phyloP scores from a whole-genome alignment of 2,797 vertebrate genomes.

The Brachyrhaphis roseni region DNA sequence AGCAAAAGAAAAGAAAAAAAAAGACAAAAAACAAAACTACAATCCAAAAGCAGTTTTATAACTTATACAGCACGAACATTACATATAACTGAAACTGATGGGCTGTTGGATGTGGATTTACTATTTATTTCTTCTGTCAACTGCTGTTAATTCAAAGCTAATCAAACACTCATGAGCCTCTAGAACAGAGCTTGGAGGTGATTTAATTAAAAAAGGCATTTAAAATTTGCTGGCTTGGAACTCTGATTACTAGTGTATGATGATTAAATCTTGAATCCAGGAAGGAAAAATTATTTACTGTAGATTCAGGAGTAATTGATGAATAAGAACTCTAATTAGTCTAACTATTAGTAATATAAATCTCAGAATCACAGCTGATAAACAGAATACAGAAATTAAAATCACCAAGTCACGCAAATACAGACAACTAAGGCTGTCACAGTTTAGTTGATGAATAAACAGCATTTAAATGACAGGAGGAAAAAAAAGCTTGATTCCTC shows the following conservation, averaged over 20 bases:
- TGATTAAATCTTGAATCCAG: background rate
- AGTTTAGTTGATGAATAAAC: background rate
- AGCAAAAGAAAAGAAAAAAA: background rate
- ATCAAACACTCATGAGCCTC: background rate
- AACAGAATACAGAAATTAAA: background rate
- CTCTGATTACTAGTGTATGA: background rate
- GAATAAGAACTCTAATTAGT: background rate
- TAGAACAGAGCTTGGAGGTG: background rate
- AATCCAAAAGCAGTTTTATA: slow-evolving; percentile 14
- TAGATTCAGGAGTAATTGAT: background rate
- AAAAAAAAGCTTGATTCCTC: background rate
- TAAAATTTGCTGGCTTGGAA: background rate
- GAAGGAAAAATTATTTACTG: background rate
- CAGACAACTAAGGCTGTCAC: background rate
- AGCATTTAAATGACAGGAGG: background rate
- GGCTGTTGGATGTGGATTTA: background rate
- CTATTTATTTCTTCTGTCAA: background rate
- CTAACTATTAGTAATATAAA: background rate
- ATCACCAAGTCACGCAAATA: background rate
- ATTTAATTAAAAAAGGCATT: background rate
- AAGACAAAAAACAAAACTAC: background rate
- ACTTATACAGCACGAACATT: background rate
- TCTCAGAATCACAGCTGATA: background rate
- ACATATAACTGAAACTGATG: background rate
- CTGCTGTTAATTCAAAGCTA: background rate